phyloP scores from a whole-genome alignment of 1,140 invertebrate genomes.

The Laupala kohalensis region DNA sequence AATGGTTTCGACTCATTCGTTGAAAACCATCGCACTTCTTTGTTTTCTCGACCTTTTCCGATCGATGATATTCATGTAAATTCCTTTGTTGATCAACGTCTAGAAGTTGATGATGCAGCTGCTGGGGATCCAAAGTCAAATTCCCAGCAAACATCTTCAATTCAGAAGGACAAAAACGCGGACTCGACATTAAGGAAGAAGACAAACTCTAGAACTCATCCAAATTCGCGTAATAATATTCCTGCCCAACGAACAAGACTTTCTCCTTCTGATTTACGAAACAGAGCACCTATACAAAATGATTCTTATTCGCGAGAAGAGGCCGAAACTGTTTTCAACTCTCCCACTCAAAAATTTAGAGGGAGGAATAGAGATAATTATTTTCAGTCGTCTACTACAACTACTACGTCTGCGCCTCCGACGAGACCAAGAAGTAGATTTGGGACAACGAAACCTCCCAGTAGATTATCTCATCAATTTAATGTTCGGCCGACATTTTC shows the following conservation, averaged over 20 bases:
- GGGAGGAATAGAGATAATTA: too few relatives aligned
- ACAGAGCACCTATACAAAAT: background rate
- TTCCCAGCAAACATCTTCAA: background rate
- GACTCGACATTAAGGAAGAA: conserved; percentile 9
- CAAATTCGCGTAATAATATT: conserved; percentile 6
- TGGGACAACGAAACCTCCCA: background rate
- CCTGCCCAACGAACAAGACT: background rate
- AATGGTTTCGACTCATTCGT: too few relatives aligned
- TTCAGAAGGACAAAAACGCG: conserved; percentile 3
- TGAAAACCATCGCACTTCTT: background rate
- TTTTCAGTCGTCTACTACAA: background rate
- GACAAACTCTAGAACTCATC: conserved; percentile 8
- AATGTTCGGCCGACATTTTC: conserved; percentile 6
- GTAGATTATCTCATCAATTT: conserved; percentile 3
- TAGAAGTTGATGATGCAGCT: conserved; percentile 6
- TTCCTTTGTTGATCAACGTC: conserved; percentile 11
- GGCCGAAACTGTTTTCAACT: background rate
- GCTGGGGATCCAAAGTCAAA: background rate
- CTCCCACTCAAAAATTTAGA: background rate
- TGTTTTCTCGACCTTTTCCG: background rate
- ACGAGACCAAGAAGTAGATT: background rate
- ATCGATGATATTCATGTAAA: conserved; percentile 7
- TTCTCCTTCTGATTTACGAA: background rate
- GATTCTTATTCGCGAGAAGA: background rate
- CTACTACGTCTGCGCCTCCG: background rate